A percentile compares a stretch with the other conserved stretches of the same genome.
These are phyloP conservation scores for Hirtodrosophila duncani DNA, from an alignment of 2,888 invertebrate species.

Conservation along the genomic window DNA sequence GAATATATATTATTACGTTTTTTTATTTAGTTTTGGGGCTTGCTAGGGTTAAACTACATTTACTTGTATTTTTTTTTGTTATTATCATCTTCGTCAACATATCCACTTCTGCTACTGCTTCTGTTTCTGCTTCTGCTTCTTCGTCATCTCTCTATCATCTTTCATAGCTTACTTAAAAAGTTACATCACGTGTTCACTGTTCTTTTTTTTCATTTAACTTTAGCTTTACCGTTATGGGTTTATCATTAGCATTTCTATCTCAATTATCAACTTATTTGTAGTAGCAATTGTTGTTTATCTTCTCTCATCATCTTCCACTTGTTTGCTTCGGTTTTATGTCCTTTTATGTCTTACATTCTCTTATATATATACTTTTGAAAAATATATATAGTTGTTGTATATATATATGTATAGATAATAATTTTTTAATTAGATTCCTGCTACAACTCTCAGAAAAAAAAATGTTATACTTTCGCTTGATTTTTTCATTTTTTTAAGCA, in stretches of 20 bases:
- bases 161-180: constrained; percentile 63
- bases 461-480: constrained; percentile 19
- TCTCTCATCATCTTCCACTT: constrained; percentile 23
- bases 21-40: too few relatives aligned
- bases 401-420: constrained; percentile 30
- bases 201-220: constrained; percentile 47
- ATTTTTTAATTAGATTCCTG: constrained; percentile 62
- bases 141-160: background rate
- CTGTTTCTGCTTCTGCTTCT: constrained; percentile 23
- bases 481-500: too few relatives aligned
- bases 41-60: constrained; percentile 29
- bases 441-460: constrained; percentile 60
- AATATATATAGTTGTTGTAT: constrained; percentile 40
- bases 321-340: constrained; percentile 18
- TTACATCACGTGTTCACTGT: constrained; percentile 72
- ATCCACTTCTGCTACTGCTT: constrained; percentile 34
- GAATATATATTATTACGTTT: too few relatives aligned
- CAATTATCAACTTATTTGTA: constrained; percentile 53
- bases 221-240: constrained; percentile 29
- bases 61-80: constrained; percentile 13
- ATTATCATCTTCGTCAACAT: constrained; percentile 16
- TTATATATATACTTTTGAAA: constrained; percentile 54
- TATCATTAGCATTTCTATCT: constrained; percentile 42
- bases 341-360: constrained; percentile 51
- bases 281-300: constrained; percentile 49